A percentile compares a stretch with the other conserved stretches of the same genome.
These are phyloP conservation scores for Chelon auratus DNA, from an alignment of 2,797 vertebrate species.

Conservation along the genomic window DNA sequence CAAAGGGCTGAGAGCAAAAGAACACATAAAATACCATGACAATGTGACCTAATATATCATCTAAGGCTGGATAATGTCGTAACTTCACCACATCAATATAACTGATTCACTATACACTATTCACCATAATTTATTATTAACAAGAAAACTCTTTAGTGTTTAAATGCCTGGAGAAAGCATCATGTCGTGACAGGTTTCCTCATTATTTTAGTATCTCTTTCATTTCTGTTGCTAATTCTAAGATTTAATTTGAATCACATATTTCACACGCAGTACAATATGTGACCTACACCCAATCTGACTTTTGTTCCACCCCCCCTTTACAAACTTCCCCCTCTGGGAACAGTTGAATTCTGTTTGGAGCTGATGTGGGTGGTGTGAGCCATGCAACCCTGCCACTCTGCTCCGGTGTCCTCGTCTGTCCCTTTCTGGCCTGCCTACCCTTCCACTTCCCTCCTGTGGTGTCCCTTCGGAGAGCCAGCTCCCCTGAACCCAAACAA, in stretches of 20 bases:
- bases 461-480: constrained; percentile 76
- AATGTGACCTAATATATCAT: constrained; percentile 27
- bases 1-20: constrained; percentile 41
- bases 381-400: constrained; percentile 63
- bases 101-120: constrained; percentile 19
- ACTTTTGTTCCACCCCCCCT: constrained; percentile 13
- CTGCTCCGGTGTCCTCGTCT: constrained; percentile 74
- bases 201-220: constrained; percentile 3
- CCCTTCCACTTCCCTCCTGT: constrained; percentile 62
- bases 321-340: constrained; percentile 43
- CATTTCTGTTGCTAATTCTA: background rate
- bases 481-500: constrained; percentile 82
- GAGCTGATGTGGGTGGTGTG: constrained; percentile 68
- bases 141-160: constrained; percentile 23
- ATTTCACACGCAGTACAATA: background rate
- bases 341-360: constrained; percentile 55
- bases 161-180: constrained; percentile 20
- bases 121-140: constrained; percentile 31
- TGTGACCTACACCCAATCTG: constrained; percentile 33
- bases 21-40: constrained; percentile 21
- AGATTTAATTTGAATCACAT: constrained; percentile 2
- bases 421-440: constrained; percentile 72
- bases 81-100: constrained; percentile 35
- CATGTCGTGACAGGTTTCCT: constrained; percentile 3
- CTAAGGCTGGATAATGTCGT: constrained; percentile 39